Percentiles rank a stretch among this genome's conserved stretches.
phyloP scores from a whole-genome alignment of 1,140 invertebrate species.

The Lysiphlebus fabarum region DNA sequence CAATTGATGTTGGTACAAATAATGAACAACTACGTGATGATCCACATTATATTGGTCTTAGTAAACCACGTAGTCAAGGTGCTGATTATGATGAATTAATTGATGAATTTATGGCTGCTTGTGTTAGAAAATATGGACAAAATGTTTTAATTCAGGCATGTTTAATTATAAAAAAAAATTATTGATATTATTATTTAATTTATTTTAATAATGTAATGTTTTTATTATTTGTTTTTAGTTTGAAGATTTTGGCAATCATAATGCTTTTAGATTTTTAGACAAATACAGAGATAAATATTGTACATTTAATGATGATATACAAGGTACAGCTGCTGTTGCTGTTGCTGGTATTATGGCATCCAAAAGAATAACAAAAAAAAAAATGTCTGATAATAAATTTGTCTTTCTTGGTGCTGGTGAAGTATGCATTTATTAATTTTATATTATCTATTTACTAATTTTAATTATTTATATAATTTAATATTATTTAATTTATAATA shows the following conservation, averaged over 20 bases:
- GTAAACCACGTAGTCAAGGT: slow-evolving; percentile 82
- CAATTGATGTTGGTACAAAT: slow-evolving; percentile 90
- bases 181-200: neutral
- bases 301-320: slow-evolving; percentile 97
- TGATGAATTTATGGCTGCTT: slow-evolving; percentile 97
- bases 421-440: slow-evolving; percentile 45
- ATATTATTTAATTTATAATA: slow-evolving; percentile 31
- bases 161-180: neutral
- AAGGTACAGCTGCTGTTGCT: slow-evolving; percentile 91
- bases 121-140: slow-evolving; percentile 85
- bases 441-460: neutral
- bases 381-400: slow-evolving; percentile 77
- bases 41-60: slow-evolving; percentile 91
- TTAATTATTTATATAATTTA: neutral
- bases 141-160: slow-evolving; percentile 78
- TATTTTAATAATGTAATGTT: neutral
- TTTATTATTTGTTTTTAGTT: slow-evolving; percentile 60
- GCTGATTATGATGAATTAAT: slow-evolving; percentile 90
- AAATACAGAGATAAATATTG: slow-evolving; percentile 86
- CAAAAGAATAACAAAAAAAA: slow-evolving; percentile 72
- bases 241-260: slow-evolving; percentile 94
- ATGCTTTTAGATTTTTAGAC: slow-evolving; percentile 87
- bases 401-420: slow-evolving; percentile 92
- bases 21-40: slow-evolving; percentile 86
- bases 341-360: slow-evolving; percentile 86